These are phyloP conservation scores for Ramazzottius varieornatus DNA, from an alignment of 2,888 invertebrate genomes.

Conservation along the genomic window DNA sequence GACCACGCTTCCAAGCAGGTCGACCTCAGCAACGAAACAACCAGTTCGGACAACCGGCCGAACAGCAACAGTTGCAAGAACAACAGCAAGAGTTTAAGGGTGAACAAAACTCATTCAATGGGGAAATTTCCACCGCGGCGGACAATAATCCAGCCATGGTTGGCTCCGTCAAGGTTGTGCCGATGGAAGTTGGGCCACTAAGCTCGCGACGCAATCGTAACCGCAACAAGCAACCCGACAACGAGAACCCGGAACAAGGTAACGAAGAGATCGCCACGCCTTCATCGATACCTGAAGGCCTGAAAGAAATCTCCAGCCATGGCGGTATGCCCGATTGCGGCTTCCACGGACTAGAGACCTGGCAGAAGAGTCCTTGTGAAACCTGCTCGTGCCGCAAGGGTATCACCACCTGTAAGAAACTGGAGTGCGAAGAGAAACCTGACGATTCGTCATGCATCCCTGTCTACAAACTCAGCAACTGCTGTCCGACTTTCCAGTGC, in stretches of 20 bases:
- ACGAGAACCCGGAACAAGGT: not conserved
- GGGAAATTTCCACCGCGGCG: no score
- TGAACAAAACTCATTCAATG: no score
- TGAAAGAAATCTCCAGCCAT: not conserved
- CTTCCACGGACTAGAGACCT: not conserved
- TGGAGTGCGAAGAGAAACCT: not conserved
- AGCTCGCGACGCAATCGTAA: no score
- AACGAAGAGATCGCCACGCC: not conserved
- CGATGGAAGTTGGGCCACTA: not conserved
- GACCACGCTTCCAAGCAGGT: not conserved
- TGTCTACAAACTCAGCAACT: not conserved
- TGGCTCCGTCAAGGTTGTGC: not conserved
- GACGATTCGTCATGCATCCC: not conserved
- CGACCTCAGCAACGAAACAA: no score
- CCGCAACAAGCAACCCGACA: not conserved
- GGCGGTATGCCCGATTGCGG: not conserved
- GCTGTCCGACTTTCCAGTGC: constrained; percentile 3
- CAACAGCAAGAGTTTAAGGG: no score
- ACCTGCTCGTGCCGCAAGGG: not conserved
- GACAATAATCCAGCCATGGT: not conserved
- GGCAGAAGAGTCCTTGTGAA: not conserved
- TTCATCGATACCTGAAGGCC: not conserved
- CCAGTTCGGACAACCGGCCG: no score
- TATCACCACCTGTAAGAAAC: not conserved
- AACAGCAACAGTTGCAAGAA: no score